Evolutionary conservation across 2,888 invertebrate genomes (phyloP), one percentile per base, ranked within the genome.

Genomic region (Heliconius hortense): DNA sequence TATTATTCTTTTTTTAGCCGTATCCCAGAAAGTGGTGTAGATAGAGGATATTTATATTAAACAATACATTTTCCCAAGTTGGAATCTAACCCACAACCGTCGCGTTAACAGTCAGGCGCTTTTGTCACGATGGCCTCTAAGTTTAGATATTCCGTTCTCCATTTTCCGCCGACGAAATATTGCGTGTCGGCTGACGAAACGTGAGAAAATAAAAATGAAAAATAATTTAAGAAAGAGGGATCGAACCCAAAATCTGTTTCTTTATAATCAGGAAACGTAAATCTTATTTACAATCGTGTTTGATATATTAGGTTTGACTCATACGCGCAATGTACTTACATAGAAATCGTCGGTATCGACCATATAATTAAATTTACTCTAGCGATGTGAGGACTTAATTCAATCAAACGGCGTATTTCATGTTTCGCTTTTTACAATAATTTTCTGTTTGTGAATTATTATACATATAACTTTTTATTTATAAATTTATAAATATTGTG

Each of bases 341-440:
- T 64, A 64, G 39, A 64, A 68, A 31, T 68, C 28, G 69, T 53
- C 13, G 28, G n/a, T 56, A 53, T 69, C 31, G 56, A 69, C 56
- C 69, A n/a, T 28, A 53, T 56, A 56, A 56, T 69, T 53, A 31
- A 69, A 69, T 56, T 69, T 56, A 69, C 31, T 69, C 31, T 69
- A 69, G 69, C 53, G 69, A 56, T 56, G 68, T 31, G 69, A 69
- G 31, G 8, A 69, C 53, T 56, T 24, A 69, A 69, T 66, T 56
- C 68, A 69, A 56, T 69, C 31, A 69, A 69, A 31, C 31, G 69
- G 15, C 31, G 53, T 69, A 69, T 53, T 53, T 56, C 31, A 69
- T 69, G 48, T 69, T 21, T 13, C 15, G 31, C 1, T 35, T 69
- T 53, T 69, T 56, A 56, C 39, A 66, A 26, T 43, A 66, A 24